Base-by-base conservation (phyloP, 2,113 vertebrate species). In the Cygnus buccinator region DNA sequence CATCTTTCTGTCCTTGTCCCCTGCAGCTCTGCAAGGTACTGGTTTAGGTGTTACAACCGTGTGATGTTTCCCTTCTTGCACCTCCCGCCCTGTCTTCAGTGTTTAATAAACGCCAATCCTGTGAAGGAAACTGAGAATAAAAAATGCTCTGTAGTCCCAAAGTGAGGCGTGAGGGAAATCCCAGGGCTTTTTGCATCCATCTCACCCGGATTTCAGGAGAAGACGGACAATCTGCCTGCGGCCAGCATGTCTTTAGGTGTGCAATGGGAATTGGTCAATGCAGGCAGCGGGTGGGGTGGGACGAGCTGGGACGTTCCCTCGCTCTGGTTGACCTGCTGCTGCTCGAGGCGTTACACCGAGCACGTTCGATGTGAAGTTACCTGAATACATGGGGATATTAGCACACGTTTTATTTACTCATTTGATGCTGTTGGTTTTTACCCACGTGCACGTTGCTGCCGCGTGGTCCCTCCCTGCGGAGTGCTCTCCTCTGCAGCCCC, bases 1-100 rank as follows among this genome's bases (percentile, higher is more conserved):
- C 48, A 52, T 90, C 43, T 72, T 73, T 82, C 73, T 75, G 90
- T 84, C 73, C 57, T 84, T 78, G 48, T 78, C 26, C 71, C 43
- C 67, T 82, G 79, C 78, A 85, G 61, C 74, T 89, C 54, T 66
- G 72, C 35, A 48, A 80, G 73, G 48, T 46, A 41, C 68, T 92
- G 87, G 20, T 33, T 93, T 52, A 82, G 35, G 75, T 87, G 74
- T 90, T 94, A 65, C n/a, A 87, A 82, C 93, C 87, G 25, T 54
- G 59, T 94, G 84, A 22, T 10, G 4, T 54, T 82, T 43, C 33
- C 13, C 19, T 39, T 46, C 44, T 43, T 82, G 39, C 63, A 89
- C 54, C 90, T 76, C 91, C 75, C 25, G 54, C 37, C 9, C 9
- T 18, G 10, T 88, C 35, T 9, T 43, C 10, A 1, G 1, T 7